phyloP scores from a whole-genome alignment of 2,797 vertebrate species.

The Gadopsis bispinosus region DNA sequence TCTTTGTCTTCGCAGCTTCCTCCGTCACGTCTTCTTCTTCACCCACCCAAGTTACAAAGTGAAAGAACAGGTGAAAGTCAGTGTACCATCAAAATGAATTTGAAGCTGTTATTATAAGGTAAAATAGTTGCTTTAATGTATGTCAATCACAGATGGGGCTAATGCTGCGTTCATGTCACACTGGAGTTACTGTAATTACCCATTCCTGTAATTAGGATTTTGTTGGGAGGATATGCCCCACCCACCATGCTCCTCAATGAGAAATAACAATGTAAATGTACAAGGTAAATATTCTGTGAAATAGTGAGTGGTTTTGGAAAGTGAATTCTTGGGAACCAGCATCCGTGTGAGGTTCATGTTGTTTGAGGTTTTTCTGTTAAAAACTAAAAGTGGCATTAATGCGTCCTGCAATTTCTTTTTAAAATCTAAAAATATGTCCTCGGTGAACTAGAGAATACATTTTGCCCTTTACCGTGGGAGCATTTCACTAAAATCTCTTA shows the following conservation, averaged over 20 bases:
- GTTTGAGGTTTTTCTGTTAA: background rate
- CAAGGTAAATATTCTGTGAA: background rate
- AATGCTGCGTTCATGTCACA: background rate
- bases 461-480: background rate
- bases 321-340: background rate
- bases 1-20: no score
- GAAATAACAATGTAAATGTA: background rate
- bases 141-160: background rate
- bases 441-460: background rate
- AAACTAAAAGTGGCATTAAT: background rate
- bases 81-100: no score
- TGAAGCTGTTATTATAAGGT: no score
- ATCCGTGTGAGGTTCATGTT: background rate
- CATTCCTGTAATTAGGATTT: background rate
- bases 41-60: no score
- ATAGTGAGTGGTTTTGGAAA: background rate
- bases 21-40: no score
- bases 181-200: background rate
- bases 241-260: background rate
- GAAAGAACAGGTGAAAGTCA: no score
- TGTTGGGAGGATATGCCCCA: no score
- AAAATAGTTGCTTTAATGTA: no score
- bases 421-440: background rate
- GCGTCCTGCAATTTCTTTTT: no score
- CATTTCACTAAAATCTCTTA: slow-evolving; percentile 4